Evolutionary conservation across 1,140 invertebrate genomes (phyloP).

Genomic region (Cyrtorhinus lividipennis): DNA sequence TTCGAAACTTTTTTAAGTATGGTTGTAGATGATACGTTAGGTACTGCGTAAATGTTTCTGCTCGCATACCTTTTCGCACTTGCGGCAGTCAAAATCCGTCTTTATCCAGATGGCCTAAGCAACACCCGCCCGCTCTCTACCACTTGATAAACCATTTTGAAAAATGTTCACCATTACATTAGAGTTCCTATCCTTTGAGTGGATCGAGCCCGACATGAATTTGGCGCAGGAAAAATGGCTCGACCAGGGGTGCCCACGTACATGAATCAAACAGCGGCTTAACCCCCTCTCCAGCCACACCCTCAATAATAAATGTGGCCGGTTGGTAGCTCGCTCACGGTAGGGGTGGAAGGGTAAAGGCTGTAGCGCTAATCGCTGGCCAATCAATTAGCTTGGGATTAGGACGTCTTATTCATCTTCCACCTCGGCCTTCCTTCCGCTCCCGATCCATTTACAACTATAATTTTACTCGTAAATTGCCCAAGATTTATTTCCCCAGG

Average conservation of each 20-base stretch:
- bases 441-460: neutral
- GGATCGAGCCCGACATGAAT: too few species aligned
- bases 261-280: slow-evolving; percentile 1
- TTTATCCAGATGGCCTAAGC: too few species aligned
- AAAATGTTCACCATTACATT: too few species aligned
- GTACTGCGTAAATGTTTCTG: too few species aligned
- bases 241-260: neutral
- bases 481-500: neutral
- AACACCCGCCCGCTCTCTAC: too few species aligned
- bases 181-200: too few species aligned
- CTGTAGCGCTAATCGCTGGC: slow-evolving; percentile 3
- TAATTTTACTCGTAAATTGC: neutral
- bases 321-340: neutral
- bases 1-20: too few species aligned
- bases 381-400: slow-evolving; percentile 4
- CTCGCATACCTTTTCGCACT: too few species aligned
- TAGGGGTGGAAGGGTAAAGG: neutral
- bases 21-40: too few species aligned
- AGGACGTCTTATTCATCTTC: slow-evolving; percentile 8
- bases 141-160: too few species aligned
- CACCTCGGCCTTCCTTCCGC: neutral
- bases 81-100: too few species aligned
- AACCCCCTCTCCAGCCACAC: neutral
- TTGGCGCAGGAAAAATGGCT: neutral
- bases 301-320: slow-evolving; percentile 6